A percentile compares a stretch with the other conserved stretches of the same genome.
phyloP scores from a whole-genome alignment of 2,888 invertebrate genomes.

The Dicranocentrus wangi region DNA sequence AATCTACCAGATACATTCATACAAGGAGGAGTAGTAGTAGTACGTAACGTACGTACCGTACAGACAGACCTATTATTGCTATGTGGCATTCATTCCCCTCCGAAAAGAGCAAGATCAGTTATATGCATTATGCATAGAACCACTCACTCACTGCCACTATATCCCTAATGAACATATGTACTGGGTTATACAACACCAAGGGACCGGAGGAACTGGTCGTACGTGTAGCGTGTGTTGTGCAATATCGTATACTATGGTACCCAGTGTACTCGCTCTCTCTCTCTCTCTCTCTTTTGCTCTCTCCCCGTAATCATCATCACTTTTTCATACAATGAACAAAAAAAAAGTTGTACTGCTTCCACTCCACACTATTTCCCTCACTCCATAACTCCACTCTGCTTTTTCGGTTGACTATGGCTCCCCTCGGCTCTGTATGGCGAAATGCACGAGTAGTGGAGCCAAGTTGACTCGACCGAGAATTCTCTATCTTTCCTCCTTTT shows the following conservation, averaged over 20 bases:
- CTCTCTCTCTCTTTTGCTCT: too few relatives aligned
- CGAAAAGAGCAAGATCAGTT: slow-evolving; percentile 16
- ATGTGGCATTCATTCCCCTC: not conserved
- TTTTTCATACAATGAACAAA: slow-evolving; percentile 17
- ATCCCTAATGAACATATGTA: not conserved
- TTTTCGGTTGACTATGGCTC: slow-evolving; percentile 61
- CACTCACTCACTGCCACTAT: too few relatives aligned
- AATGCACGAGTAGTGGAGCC: slow-evolving; percentile 46
- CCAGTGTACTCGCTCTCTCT: slow-evolving; percentile 12
- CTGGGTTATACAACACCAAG: not conserved
- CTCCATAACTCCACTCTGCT: slow-evolving; percentile 31
- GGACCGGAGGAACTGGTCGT: not conserved
- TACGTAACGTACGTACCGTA: not conserved
- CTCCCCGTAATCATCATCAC: slow-evolving; percentile 16
- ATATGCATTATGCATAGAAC: slow-evolving; percentile 1
- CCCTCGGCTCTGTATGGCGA: slow-evolving; percentile 31
- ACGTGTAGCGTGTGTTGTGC: not conserved
- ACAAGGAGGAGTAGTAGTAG: too few relatives aligned
- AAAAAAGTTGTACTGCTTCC: slow-evolving; percentile 5
- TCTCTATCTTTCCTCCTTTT: slow-evolving; percentile 18
- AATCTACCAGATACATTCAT: slow-evolving; percentile 18
- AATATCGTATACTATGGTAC: slow-evolving; percentile 10
- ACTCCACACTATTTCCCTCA: not conserved
- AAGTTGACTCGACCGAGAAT: slow-evolving; percentile 37
- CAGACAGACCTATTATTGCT: not conserved